phyloP scores from a whole-genome alignment of 2,113 vertebrate genomes.

The Neolamprologus toae region DNA sequence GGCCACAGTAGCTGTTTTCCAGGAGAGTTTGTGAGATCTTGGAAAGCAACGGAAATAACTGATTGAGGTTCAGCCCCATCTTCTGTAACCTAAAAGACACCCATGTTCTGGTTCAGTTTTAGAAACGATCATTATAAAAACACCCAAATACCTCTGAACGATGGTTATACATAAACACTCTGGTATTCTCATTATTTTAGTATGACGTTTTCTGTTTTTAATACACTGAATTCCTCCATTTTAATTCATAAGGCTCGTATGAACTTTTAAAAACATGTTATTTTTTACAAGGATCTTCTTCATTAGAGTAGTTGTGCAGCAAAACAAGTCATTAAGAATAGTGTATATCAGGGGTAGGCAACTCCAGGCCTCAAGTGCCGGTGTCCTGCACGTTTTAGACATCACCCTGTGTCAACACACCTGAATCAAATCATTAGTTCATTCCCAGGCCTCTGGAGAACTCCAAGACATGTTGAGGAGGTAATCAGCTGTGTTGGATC shows the following conservation, averaged over 20 bases:
- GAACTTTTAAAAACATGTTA: not conserved
- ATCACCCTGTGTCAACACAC: no score
- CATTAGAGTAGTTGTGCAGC: not conserved
- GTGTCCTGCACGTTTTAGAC: no score
- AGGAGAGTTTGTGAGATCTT: not conserved
- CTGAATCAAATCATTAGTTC: no score
- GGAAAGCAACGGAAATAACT: not conserved
- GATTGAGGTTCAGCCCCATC: not conserved
- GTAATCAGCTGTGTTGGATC: no score
- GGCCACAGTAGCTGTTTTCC: not conserved
- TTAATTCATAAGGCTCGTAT: not conserved
- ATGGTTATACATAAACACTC: not conserved
- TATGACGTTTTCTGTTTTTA: not conserved
- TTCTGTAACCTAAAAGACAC: not conserved
- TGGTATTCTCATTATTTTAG: not conserved
- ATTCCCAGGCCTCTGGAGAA: no score
- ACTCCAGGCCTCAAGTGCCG: no score
- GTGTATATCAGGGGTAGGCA: no score
- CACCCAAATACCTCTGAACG: not conserved
- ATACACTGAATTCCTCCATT: not conserved
- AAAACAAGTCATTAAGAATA: not conserved
- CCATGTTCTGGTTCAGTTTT: not conserved
- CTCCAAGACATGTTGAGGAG: no score
- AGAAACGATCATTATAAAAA: not conserved
- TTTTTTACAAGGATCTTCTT: not conserved